Percentiles rank a stretch among this genome's conserved stretches.
phyloP scores from a whole-genome alignment of 2,888 invertebrate species.

The Hydrotaea diabolus region DNA sequence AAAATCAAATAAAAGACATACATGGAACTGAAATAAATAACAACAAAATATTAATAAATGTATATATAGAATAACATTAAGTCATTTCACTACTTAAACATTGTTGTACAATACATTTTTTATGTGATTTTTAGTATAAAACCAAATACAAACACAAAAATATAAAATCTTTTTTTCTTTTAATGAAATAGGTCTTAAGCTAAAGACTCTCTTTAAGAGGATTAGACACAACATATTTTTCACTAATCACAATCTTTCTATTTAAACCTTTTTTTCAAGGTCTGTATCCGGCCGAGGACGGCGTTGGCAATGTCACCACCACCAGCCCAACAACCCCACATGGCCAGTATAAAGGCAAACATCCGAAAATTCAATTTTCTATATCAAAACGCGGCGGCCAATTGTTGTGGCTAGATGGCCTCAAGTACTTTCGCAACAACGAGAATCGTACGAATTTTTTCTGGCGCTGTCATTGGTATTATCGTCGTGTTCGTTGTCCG shows the following conservation, averaged over 20 bases:
- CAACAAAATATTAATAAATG: not conserved
- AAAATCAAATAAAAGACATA: too few relatives aligned
- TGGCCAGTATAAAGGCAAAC: constrained; percentile 73
- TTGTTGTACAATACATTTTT: not conserved
- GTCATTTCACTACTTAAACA: not conserved
- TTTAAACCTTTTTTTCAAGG: constrained; percentile 47
- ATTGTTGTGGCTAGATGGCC: constrained; percentile 78
- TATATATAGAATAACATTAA: too few relatives aligned
- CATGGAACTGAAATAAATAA: not conserved
- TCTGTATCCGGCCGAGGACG: not conserved
- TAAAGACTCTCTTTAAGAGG: too few relatives aligned
- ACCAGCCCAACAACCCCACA: constrained; percentile 50
- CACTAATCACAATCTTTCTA: constrained; percentile 4
- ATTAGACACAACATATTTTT: not conserved
- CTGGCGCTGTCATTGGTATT: constrained; percentile 80
- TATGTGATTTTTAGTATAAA: constrained; percentile 24
- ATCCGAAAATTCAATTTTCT: constrained; percentile 79
- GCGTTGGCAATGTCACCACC: not conserved
- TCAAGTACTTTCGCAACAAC: constrained; percentile 80
- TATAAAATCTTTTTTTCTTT: not conserved
- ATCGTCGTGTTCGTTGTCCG: constrained; percentile 78
- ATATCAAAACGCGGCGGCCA: constrained; percentile 79
- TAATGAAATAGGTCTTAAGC: not conserved
- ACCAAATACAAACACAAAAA: constrained; percentile 4
- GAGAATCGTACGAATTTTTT: constrained; percentile 80